Base-by-base conservation (phyloP, 2,113 vertebrate genomes). In the Orycteropus afer region DNA sequence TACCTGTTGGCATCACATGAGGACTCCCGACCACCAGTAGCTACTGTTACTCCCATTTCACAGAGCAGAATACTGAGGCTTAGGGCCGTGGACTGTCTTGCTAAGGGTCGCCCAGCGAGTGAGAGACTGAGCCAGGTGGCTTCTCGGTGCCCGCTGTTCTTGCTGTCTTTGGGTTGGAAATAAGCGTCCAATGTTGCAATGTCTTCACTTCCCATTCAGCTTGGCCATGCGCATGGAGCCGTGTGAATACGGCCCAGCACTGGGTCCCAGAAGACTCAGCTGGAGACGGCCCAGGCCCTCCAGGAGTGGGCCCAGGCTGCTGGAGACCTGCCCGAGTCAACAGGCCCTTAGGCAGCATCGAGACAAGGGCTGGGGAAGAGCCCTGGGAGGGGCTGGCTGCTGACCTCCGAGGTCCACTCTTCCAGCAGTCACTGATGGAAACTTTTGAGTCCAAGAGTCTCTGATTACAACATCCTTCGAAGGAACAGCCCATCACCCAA, bases 401-500 rank as follows among this genome's bases (percentile, higher is more conserved):
- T 74, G 82, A 69, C 37, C 40, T 74, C 73, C 20, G 23, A 59
- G 7, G 65, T 42, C 51, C 53, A 17, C 14, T 2, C 40, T 77
- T 13, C 32, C 55, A 15, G 4, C 22, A 15, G 22, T 45, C 57
- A 32, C 42, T 10, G 63, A 90, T 29, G 0, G 71, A 67, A 85
- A 88, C 42, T 47, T 49, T 45, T 14, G 77, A 51, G 34, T 71
- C 34, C 67, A 2, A 17, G 83, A 90, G 51, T 47, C 55, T 89
- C 76, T n/a, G 63, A 79, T 90, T 42, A 81, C 47, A 73, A 82
- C 88, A 87, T 79, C 61, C 57, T 91, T 86, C 18, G 29, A 86
- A 90, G 45, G 69, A 83, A 80, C 13, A 53, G 91, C 82, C 45
- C 45, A 5, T 23, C 67, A 71, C 23, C 79, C 74, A 95, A 37